Evolutionary conservation across 1,140 invertebrate genomes (phyloP).

Genomic region (Drosophila sp.): DNA sequence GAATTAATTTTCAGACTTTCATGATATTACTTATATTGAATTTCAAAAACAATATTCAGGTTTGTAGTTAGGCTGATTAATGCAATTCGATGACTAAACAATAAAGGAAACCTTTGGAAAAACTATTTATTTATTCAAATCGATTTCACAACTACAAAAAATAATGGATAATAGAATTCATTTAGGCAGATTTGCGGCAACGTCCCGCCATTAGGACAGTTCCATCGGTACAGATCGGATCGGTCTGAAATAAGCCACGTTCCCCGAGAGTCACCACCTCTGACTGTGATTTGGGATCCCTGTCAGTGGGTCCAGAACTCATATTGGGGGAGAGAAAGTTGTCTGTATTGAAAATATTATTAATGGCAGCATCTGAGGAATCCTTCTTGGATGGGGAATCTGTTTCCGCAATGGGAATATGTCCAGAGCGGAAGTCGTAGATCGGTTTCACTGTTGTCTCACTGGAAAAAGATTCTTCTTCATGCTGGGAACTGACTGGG

Average conservation of each 20-base stretch:
- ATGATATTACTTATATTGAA: too few relatives aligned
- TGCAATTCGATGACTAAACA: too few relatives aligned
- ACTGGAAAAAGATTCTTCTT: background rate
- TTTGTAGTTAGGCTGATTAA: too few relatives aligned
- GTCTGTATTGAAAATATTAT: slow-evolving; percentile 49
- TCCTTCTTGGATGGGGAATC: background rate
- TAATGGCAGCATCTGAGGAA: slow-evolving; percentile 25
- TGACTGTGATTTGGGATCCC: slow-evolving; percentile 34
- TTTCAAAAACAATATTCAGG: too few relatives aligned
- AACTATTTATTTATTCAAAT: too few relatives aligned
- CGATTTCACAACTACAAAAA: too few relatives aligned
- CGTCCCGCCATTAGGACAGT: slow-evolving; percentile 32
- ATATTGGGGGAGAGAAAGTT: slow-evolving; percentile 33
- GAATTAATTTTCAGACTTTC: too few relatives aligned
- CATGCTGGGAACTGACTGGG: slow-evolving; percentile 7
- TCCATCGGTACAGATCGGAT: slow-evolving; percentile 41
- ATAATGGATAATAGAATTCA: background rate
- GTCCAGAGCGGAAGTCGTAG: background rate
- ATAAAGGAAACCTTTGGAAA: too few relatives aligned
- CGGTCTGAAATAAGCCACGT: slow-evolving; percentile 49
- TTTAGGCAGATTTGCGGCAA: slow-evolving; percentile 52
- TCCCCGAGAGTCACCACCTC: slow-evolving; percentile 1
- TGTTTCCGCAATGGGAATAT: background rate
- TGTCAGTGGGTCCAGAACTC: background rate
- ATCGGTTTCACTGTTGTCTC: background rate